Percentiles rank a stretch among this genome's conserved stretches.
phyloP scores from a whole-genome alignment of 2,113 vertebrate species.

The Perccottus glenii region DNA sequence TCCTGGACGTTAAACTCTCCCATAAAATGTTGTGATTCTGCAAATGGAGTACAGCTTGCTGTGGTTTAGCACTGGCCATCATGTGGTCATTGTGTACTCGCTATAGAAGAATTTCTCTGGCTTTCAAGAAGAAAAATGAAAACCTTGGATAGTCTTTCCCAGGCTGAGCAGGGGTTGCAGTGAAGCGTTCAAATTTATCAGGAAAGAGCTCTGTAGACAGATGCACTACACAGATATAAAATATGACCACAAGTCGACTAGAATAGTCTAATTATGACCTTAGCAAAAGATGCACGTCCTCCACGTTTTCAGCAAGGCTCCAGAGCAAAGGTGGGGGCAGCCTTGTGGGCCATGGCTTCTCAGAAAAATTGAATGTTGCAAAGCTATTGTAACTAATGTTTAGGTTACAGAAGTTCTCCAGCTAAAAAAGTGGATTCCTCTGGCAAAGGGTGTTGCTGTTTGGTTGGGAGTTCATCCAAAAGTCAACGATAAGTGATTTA shows the following conservation, averaged over 20 bases:
- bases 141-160: constrained; percentile 57
- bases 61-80: constrained; percentile 33
- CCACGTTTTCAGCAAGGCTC: constrained; percentile 37
- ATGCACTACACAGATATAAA: constrained; percentile 24
- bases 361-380: constrained; percentile 36
- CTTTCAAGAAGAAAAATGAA: constrained; percentile 47
- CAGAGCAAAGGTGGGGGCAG: constrained; percentile 20
- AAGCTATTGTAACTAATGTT: constrained; percentile 42
- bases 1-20: background rate
- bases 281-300: constrained; percentile 15
- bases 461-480: constrained; percentile 60
- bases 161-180: constrained; percentile 59
- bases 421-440: constrained; percentile 41
- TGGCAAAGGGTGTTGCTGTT: constrained; percentile 41
- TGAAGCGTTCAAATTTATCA: constrained; percentile 36
- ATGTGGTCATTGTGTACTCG: constrained; percentile 30
- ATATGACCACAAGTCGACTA: constrained; percentile 17
- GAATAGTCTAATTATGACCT: constrained; percentile 34
- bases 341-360: constrained; percentile 23
- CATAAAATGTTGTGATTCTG: constrained; percentile 43
- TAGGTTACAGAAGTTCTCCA: constrained; percentile 41
- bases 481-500: constrained; percentile 46
- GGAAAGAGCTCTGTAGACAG: constrained; percentile 12
- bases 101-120: constrained; percentile 31
- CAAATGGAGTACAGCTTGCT: constrained; percentile 21